Conservation (phyloP, 2,113 vertebrate genomes). For the Megaptera novaeangliae region DNA sequence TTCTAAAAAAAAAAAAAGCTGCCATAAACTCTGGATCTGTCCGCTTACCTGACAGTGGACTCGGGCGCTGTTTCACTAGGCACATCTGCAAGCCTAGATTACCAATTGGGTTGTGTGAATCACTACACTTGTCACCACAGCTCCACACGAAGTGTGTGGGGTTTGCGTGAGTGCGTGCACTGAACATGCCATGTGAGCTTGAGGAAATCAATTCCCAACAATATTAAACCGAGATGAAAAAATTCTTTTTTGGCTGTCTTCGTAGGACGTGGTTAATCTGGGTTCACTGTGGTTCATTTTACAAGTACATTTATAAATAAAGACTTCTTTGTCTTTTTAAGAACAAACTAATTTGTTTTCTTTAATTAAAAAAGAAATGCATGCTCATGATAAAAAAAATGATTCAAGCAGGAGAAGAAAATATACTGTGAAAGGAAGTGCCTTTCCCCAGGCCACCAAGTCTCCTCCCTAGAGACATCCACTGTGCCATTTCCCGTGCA, state of each 20-base stretch:
- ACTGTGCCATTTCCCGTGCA: accelerated
- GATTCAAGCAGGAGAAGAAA: neutral
- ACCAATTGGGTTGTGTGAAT: accelerated
- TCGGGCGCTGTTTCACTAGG: neutral
- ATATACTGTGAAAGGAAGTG: too few species aligned
- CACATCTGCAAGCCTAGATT: neutral
- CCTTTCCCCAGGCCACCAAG: neutral
- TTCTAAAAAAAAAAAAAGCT: neutral
- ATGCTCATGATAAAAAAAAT: neutral
- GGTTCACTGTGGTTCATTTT: neutral
- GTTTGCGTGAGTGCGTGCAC: accelerated
- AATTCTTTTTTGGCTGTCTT: neutral
- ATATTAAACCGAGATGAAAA: neutral
- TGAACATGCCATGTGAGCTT: neutral
- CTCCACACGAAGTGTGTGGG: neutral
- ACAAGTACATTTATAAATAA: neutral
- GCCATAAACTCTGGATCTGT: neutral
- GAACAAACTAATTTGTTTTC: neutral
- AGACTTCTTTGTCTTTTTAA: slow-evolving; percentile 7
- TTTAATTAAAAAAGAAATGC: neutral
- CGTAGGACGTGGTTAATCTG: neutral
- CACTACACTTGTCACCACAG: accelerated
- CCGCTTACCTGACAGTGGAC: neutral
- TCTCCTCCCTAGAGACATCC: neutral
- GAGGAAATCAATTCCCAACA: neutral